Conservation (phyloP, 1,140 invertebrate species). For the Hesperophylax magnus region DNA sequence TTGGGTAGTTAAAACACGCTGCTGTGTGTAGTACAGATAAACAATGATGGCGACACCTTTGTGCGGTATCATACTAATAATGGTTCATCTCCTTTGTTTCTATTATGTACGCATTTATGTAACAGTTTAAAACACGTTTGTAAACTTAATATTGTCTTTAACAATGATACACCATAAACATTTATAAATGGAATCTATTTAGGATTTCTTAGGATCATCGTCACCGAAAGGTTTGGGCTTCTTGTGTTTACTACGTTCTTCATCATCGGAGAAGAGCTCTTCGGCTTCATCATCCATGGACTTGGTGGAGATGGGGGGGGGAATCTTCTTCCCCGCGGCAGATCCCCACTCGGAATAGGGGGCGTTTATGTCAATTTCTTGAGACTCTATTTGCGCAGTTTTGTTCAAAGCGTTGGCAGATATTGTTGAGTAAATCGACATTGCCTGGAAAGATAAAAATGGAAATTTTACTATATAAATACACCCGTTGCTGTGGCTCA, state of each 20-base stretch:
- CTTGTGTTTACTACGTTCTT: conserved; percentile 61
- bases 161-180: too few species aligned
- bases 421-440: conserved; percentile 80
- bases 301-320: conserved; percentile 20
- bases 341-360: conserved; percentile 13
- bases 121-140: too few species aligned
- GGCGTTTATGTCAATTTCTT: not conserved
- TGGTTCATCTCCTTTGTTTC: too few species aligned
- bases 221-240: conserved; percentile 7
- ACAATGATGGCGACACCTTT: too few species aligned
- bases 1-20: too few species aligned
- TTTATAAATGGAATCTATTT: conserved; percentile 7
- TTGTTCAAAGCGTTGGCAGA: conserved; percentile 58
- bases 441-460: conserved; percentile 70
- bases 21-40: too few species aligned
- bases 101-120: too few species aligned
- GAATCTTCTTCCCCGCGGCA: conserved; percentile 33
- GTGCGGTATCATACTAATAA: too few species aligned
- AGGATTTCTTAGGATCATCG: conserved; percentile 1
- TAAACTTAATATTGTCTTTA: too few species aligned
- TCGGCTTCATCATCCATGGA: conserved; percentile 60
- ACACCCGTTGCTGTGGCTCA: too few species aligned
- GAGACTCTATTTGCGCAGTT: not conserved
- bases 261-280: conserved; percentile 69
- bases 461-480: too few species aligned